Conservation (phyloP, 1,140 invertebrate genomes). For the Gryon sp. region DNA sequence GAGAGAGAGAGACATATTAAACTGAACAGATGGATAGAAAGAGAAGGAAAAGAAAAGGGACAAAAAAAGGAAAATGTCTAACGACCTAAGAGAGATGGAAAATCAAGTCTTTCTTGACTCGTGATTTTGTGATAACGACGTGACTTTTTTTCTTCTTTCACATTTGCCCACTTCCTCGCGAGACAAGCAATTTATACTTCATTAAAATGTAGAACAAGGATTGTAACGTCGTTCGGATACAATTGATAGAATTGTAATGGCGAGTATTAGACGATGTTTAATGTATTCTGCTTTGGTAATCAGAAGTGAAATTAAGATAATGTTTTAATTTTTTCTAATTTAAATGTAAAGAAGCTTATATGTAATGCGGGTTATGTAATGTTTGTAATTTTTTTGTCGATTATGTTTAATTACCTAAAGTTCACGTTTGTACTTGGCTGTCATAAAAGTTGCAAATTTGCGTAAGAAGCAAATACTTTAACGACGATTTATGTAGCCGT, state of each 20-base stretch:
- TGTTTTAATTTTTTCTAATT: no score
- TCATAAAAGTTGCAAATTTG: conserved; percentile 29
- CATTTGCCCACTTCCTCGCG: conserved; percentile 24
- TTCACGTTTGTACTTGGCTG: no score
- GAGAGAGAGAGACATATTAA: conserved; percentile 2
- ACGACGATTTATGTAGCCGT: conserved; percentile 33
- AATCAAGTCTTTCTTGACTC: neutral
- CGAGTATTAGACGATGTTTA: no score
- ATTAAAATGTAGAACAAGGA: conserved; percentile 39
- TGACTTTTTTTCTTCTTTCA: conserved; percentile 11
- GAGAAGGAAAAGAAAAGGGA: no score
- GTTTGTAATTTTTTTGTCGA: no score
- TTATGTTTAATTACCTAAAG: no score
- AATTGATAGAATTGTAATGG: conserved; percentile 21
- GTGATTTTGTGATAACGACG: conserved; percentile 38
- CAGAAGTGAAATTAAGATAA: no score
- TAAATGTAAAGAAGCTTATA: no score
- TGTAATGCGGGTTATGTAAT: no score
- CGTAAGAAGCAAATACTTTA: conserved; percentile 31
- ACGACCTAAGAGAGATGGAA: neutral
- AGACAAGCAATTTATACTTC: conserved; percentile 43
- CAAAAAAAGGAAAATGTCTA: neutral
- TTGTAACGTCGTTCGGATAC: no score
- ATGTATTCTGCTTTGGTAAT: no score
- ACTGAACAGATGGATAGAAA: no score